Conservation (phyloP, 2,113 vertebrate genomes). For the Sapayoa aenigma region DNA sequence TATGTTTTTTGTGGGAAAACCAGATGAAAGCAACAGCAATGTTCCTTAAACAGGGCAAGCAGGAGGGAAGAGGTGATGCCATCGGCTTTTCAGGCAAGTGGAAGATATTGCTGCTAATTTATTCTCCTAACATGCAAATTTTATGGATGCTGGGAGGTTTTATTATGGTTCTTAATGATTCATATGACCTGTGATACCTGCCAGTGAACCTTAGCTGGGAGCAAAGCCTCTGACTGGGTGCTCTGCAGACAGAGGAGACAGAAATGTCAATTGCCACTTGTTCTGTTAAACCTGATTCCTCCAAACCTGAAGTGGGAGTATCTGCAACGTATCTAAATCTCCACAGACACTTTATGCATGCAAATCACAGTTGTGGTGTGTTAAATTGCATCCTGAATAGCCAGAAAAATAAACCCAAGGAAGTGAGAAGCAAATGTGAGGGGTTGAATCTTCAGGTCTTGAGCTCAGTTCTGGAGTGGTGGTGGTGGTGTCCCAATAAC, state of each 20-base stretch:
- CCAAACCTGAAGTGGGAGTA: conserved; percentile 8
- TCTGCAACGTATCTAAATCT: not conserved
- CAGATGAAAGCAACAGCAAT: not conserved
- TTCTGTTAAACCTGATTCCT: not conserved
- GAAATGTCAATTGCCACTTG: conserved; percentile 60
- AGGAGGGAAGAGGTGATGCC: not conserved
- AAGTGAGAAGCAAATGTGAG: not conserved
- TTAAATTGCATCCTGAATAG: not conserved
- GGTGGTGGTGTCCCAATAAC: not conserved
- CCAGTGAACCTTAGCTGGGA: not conserved
- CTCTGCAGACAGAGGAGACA: conserved; percentile 7
- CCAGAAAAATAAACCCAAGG: not conserved
- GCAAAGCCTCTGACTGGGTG: not conserved
- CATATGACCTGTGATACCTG: not conserved
- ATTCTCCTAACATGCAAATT: not conserved
- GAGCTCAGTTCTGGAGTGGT: not conserved
- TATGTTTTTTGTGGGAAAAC: not conserved
- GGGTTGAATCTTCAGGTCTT: not conserved
- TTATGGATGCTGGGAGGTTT: not conserved
- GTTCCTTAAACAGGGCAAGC: not conserved
- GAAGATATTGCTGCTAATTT: not conserved
- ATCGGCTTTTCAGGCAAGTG: not conserved
- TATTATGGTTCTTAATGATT: not conserved
- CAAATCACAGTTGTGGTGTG: not conserved
- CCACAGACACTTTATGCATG: not conserved